A percentile compares a stretch with the other conserved stretches of the same genome.
Conservation (phyloP, 2,888 invertebrate species). For the Pachymerium ferrugineum region DNA sequence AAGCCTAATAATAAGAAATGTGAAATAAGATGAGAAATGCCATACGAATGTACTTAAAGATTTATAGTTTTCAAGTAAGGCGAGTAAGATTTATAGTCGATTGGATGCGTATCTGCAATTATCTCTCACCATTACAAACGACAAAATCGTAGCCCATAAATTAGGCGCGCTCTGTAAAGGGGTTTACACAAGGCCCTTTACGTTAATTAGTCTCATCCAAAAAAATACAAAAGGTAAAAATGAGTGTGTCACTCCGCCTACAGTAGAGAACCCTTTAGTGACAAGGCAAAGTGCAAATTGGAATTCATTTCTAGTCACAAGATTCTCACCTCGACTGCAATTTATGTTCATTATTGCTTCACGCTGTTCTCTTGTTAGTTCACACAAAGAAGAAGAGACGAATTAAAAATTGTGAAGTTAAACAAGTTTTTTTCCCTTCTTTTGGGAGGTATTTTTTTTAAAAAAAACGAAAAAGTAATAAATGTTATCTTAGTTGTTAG, state of each 20-base stretch:
- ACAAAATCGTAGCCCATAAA: constrained; percentile 19
- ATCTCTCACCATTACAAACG: constrained; percentile 20
- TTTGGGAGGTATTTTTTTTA: neutral
- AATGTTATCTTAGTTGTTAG: neutral
- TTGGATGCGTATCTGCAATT: constrained; percentile 30
- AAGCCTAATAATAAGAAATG: neutral
- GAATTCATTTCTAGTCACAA: no score
- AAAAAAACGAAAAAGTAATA: neutral
- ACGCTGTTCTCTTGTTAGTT: constrained; percentile 10
- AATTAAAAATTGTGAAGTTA: neutral
- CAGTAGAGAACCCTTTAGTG: neutral
- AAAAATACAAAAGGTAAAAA: neutral
- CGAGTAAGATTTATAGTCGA: constrained; percentile 17
- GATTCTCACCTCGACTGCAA: constrained; percentile 16
- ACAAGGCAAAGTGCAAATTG: neutral
- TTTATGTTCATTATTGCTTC: constrained; percentile 24
- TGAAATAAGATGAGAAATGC: no score
- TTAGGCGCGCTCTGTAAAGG: constrained; percentile 9
- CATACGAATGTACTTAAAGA: no score
- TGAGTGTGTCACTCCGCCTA: neutral
- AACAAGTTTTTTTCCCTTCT: neutral
- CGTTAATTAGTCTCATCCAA: constrained; percentile 23
- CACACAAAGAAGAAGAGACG: neutral
- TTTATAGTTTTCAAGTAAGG: neutral
- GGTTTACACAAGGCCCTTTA: neutral